phyloP scores from a whole-genome alignment of 2,113 vertebrate species.

The Gasterosteus nipponicus region DNA sequence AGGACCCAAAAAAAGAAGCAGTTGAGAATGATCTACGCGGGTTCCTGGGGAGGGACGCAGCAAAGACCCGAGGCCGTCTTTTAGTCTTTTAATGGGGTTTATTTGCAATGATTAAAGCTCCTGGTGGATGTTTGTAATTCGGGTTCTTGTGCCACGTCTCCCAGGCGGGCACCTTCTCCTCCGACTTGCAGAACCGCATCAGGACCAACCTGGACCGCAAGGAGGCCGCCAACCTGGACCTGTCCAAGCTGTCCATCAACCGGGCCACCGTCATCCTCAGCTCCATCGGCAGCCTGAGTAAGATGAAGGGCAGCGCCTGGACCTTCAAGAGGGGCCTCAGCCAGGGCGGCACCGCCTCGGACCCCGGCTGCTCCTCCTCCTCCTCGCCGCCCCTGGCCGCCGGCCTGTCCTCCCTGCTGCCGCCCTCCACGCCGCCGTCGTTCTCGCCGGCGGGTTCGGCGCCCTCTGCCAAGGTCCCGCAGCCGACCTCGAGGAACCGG shows the following conservation, averaged over 20 bases:
- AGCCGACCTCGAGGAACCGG: conserved; percentile 79
- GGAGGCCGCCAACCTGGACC: conserved; percentile 67
- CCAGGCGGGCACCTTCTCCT: conserved; percentile 80
- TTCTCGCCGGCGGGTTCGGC: neutral
- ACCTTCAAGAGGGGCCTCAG: conserved; percentile 80
- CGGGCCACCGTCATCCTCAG: conserved; percentile 89
- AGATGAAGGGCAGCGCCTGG: conserved; percentile 85
- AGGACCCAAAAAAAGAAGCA: no score
- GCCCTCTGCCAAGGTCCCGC: conserved; percentile 50
- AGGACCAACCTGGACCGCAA: conserved; percentile 76
- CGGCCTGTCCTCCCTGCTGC: conserved; percentile 53
- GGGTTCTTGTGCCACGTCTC: neutral
- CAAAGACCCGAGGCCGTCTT: no score
- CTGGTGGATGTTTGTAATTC: neutral
- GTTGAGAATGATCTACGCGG: no score
- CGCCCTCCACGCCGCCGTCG: conserved; percentile 64
- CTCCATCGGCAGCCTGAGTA: conserved; percentile 93
- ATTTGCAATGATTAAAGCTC: no score
- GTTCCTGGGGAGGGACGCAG: no score
- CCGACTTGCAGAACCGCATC: conserved; percentile 78
- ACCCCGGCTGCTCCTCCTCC: conserved; percentile 53
- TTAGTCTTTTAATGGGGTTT: no score
- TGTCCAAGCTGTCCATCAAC: conserved; percentile 79
- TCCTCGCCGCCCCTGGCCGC: conserved; percentile 47
- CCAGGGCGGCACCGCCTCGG: conserved; percentile 55